Evolutionary conservation across 2,797 vertebrate genomes (phyloP).

Genomic region (Rhyacichthys aspro): DNA sequence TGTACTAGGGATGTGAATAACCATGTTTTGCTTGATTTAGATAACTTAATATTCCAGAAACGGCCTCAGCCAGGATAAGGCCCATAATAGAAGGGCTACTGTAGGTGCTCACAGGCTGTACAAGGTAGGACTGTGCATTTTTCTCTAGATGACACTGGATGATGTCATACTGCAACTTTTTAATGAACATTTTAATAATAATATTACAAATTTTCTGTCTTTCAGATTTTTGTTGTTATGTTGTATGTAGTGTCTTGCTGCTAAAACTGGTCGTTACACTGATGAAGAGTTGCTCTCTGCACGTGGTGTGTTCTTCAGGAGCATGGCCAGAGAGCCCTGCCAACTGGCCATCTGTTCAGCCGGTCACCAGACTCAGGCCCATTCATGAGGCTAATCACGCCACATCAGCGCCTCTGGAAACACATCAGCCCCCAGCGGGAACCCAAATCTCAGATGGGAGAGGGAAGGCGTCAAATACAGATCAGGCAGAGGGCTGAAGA

Average conservation of each 20-base stretch:
- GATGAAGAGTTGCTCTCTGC: slow-evolving; percentile 42
- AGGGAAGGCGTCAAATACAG: slow-evolving; percentile 25
- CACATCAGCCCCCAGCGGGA: slow-evolving; percentile 52
- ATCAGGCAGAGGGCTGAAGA: slow-evolving; percentile 18
- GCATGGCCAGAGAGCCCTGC: slow-evolving; percentile 40
- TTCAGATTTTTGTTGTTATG: not conserved
- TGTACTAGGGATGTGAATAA: too few species aligned
- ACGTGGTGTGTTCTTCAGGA: slow-evolving; percentile 48
- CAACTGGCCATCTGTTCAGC: slow-evolving; percentile 69
- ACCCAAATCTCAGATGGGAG: slow-evolving; percentile 34
- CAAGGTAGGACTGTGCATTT: too few species aligned
- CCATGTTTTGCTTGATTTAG: too few species aligned
- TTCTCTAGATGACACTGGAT: too few species aligned
- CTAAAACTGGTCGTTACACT: slow-evolving; percentile 45
- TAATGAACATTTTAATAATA: too few species aligned
- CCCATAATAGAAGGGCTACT: too few species aligned
- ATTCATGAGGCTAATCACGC: slow-evolving; percentile 57
- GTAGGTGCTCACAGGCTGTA: too few species aligned
- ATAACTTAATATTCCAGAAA: too few species aligned
- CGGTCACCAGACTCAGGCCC: slow-evolving; percentile 49
- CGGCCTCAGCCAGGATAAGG: too few species aligned
- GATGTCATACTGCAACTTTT: too few species aligned
- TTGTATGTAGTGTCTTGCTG: slow-evolving; percentile 33
- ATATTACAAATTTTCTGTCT: too few species aligned
- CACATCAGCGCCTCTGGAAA: slow-evolving; percentile 46